These are phyloP conservation scores for Molorchus minor DNA, from an alignment of 2,888 invertebrate species.

Conservation along the genomic window DNA sequence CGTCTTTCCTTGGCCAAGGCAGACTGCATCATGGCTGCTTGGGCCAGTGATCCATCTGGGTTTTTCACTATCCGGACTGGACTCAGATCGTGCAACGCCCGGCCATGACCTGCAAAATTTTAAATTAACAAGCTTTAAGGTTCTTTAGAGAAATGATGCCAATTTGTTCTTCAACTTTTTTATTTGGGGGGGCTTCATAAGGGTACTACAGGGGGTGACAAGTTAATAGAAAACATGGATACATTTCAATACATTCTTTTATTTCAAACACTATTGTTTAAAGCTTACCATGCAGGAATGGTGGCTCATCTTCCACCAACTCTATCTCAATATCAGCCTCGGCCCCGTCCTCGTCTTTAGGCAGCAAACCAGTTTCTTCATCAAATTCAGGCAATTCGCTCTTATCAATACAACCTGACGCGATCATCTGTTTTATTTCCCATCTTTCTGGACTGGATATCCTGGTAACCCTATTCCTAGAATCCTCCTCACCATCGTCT, in stretches of 20 bases:
- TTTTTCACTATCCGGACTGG: constrained; percentile 97
- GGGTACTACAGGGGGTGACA: too few species aligned
- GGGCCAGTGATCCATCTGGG: constrained; percentile 98
- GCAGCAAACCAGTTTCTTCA: constrained; percentile 91
- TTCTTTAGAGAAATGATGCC: too few species aligned
- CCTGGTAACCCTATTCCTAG: constrained; percentile 85
- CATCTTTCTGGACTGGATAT: constrained; percentile 97
- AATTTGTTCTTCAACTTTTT: too few species aligned
- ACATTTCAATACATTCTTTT: too few species aligned
- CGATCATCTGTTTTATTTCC: constrained; percentile 98
- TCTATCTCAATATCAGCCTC: constrained; percentile 99
- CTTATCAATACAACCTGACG: constrained; percentile 90
- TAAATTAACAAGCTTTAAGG: too few species aligned
- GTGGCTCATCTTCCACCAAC: constrained; percentile 97
- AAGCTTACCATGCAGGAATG: constrained; percentile 82
- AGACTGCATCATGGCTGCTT: constrained; percentile 99
- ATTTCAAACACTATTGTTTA: neutral
- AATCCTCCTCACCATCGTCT: constrained; percentile 83
- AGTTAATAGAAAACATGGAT: too few species aligned
- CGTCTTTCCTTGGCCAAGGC: constrained; percentile 96
- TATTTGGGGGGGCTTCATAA: too few species aligned
- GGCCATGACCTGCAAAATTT: constrained; percentile 70
- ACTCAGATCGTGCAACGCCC: constrained; percentile 90
- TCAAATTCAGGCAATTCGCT: constrained; percentile 97
- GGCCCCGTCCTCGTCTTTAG: constrained; percentile 90